Conservation (phyloP, 2,888 invertebrate species). For the Saturnia japonica region DNA sequence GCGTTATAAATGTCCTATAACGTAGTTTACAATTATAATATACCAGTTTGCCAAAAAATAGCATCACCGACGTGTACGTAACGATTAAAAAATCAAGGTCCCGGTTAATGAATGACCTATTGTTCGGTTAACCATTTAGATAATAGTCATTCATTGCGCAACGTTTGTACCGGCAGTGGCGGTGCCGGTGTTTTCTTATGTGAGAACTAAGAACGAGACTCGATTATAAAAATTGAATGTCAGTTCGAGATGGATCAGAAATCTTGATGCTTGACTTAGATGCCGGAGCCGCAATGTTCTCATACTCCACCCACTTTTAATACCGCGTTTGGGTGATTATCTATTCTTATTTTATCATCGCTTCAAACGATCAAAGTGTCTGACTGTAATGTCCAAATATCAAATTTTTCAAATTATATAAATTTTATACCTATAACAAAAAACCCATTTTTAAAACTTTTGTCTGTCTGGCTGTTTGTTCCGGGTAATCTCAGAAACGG, state of each 20-base stretch:
- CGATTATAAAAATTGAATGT: conserved; percentile 24
- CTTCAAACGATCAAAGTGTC: too few species aligned
- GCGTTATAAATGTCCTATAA: too few species aligned
- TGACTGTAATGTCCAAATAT: too few species aligned
- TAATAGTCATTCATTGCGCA: conserved; percentile 30
- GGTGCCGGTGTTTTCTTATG: conserved; percentile 29
- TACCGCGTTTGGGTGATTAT: not conserved
- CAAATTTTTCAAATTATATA: too few species aligned
- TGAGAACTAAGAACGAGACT: conserved; percentile 38
- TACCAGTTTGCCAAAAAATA: too few species aligned
- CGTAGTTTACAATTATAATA: too few species aligned
- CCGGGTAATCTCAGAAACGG: too few species aligned
- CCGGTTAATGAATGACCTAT: conserved; percentile 26
- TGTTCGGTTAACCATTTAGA: conserved; percentile 22
- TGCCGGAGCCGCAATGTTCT: not conserved
- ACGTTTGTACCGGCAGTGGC: conserved; percentile 30
- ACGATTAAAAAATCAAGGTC: conserved; percentile 26
- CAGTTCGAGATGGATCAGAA: conserved; percentile 4
- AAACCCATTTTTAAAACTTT: too few species aligned
- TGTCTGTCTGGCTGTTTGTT: too few species aligned
- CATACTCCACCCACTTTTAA: not conserved
- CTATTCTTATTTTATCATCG: too few species aligned
- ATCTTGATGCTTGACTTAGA: not conserved
- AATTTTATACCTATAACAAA: too few species aligned
- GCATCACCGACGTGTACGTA: not conserved